Base-by-base conservation (phyloP, 2,797 vertebrate genomes). In the Cuniculus paca region DNA sequence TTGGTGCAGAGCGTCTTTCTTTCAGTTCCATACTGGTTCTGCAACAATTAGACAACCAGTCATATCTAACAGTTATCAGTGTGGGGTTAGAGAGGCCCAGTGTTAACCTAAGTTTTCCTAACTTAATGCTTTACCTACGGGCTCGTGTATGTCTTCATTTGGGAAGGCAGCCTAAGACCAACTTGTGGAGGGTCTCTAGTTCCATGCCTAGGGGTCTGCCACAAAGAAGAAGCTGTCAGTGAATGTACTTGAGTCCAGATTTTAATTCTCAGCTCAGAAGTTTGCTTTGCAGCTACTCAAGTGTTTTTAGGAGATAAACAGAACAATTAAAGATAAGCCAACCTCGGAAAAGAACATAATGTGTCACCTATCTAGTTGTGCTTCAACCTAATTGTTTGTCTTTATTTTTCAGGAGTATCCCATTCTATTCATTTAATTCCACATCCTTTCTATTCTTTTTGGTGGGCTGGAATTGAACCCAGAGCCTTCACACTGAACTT, bases 241-340 rank as follows among this genome's bases (percentile, higher is more conserved):
- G 39, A 45, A 90, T 72, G 17, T 70, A 34, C 19, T 63, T 50
- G 79, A 60, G 86, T 81, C 80, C 34, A 90, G 39, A 94, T 75
- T 82, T 94, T 34, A 80, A 58, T 39, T 95, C 82, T 92, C 45
- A 83, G 28, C 56, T 75, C 42, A 82, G 28, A 89, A 82, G 82
- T 63, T 96, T 77, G 68, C n/a, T 78, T 86, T 92, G 72, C 22
- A 88, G 56, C 28, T 58, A 77, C 50, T 81, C 26, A 86, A 82
- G 68, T 50, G 81, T 84, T 90, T 52, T 90, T 88, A 65, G 78
- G 48, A 91, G 83, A 96, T n/a, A 87, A 95, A 86, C 20, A 91
- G 68, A 14, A 75, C 60, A 89, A 45, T 72, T 91, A 56, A 79
- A 54, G 68, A 91, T 79, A 81, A 95, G 20, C n/a, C 42, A 74